A percentile compares a stretch with the other conserved stretches of the same genome.
These are phyloP conservation scores for Echiichthys vipera DNA, from an alignment of 2,797 vertebrate genomes.

Conservation along the genomic window DNA sequence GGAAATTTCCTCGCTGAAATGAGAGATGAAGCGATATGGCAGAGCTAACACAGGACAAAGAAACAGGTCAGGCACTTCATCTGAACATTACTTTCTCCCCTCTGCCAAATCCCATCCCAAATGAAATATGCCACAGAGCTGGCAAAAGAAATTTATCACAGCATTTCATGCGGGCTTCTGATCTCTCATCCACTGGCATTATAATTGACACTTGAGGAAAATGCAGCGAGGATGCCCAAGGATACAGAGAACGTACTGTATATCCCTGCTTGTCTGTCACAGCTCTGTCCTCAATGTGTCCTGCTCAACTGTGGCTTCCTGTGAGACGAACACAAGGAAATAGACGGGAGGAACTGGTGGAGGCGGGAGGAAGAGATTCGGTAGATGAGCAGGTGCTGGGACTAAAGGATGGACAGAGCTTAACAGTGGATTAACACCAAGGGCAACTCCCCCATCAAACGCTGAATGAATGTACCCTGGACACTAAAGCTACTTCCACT, in stretches of 20 bases:
- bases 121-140: slow-evolving; percentile 60
- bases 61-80: slow-evolving; percentile 76
- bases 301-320: slow-evolving; percentile 17
- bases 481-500: too few relatives aligned
- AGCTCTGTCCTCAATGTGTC: slow-evolving; percentile 28
- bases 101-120: slow-evolving; percentile 67
- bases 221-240: slow-evolving; percentile 45
- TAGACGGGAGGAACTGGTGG: slow-evolving; percentile 33
- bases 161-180: slow-evolving; percentile 44
- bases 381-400: slow-evolving; percentile 15
- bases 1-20: slow-evolving; percentile 72
- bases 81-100: slow-evolving; percentile 61
- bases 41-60: slow-evolving; percentile 67
- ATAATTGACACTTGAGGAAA: slow-evolving; percentile 63
- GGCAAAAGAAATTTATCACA: slow-evolving; percentile 51
- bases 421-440: slow-evolving; percentile 68
- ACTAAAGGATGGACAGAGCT: slow-evolving; percentile 44
- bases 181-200: slow-evolving; percentile 58
- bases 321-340: slow-evolving; percentile 5
- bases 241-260: slow-evolving; percentile 46
- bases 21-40: slow-evolving; percentile 74
- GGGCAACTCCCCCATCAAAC: slow-evolving; percentile 55
- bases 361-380: slow-evolving; percentile 40
- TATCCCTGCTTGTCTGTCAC: slow-evolving; percentile 41
- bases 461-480: slow-evolving; percentile 37